Conservation (phyloP, 2,797 vertebrate species). For the Myotis myotis region DNA sequence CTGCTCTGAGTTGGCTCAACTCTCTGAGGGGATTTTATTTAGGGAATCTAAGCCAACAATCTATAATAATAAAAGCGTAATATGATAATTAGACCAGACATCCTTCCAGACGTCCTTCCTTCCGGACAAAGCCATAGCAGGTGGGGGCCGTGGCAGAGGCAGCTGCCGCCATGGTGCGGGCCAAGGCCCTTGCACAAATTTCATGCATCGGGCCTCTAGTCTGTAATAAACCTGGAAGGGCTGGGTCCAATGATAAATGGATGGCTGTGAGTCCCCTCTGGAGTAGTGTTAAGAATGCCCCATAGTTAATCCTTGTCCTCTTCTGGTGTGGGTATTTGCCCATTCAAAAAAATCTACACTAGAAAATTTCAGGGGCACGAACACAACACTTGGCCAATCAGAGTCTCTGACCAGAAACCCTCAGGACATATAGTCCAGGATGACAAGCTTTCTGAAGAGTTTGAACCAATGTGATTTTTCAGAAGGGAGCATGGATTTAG, state of each 20-base stretch:
- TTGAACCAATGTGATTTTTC: background rate
- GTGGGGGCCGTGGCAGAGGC: too few relatives aligned
- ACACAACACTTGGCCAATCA: background rate
- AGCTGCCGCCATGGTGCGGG: accelerated
- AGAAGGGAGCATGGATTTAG: background rate
- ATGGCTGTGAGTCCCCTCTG: background rate
- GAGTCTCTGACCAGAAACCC: background rate
- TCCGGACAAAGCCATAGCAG: too few relatives aligned
- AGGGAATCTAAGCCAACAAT: constrained; percentile 49
- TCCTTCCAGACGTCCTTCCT: too few relatives aligned
- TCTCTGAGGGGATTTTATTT: constrained; percentile 67
- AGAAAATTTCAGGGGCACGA: background rate
- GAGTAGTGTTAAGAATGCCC: background rate
- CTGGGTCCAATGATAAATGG: constrained; percentile 52
- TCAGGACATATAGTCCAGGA: background rate
- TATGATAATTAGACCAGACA: too few relatives aligned
- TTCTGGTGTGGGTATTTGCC: background rate
- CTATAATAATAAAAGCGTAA: constrained; percentile 54
- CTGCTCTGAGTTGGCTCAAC: constrained; percentile 15
- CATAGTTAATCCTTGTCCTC: background rate
- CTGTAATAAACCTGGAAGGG: constrained; percentile 68
- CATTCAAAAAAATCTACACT: background rate
- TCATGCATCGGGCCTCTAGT: background rate
- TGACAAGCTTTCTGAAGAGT: background rate
- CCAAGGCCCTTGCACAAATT: too few relatives aligned